Evolutionary conservation across 2,888 invertebrate genomes (phyloP), one percentile per base, ranked within the genome.

Genomic region (Dynastes maya): DNA sequence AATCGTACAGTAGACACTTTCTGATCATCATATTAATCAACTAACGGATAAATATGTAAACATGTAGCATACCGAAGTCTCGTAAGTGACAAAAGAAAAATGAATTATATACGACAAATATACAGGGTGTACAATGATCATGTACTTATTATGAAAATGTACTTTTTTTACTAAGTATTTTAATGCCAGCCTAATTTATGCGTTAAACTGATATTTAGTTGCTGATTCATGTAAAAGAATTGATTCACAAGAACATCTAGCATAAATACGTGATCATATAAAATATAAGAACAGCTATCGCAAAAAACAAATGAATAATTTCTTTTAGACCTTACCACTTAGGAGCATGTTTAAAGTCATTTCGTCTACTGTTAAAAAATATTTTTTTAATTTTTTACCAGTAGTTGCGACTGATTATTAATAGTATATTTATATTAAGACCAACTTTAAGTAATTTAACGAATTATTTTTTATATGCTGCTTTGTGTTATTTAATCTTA

Each of bases 391-490:
- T 70, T 71, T 67, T 58, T 71, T 71, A 37, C 37, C 71, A 55
- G 61, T 27, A 61, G 72, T 74, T 45, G 45, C 45, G 61, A 74
- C 72, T 61, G 72, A 61, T 74, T 74, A 61, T 74, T 27, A 51
- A 22, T 68, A 27, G 22, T 51, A 68, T 68, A 68, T 74, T 49
- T 61, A 61, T 45, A 13, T 74, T 45, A 74, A 74, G 72, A 49
- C 72, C 72, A 74, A 72, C 13, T 72, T 58, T 58, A 45, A 29
- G 58, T 74, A 45, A 63, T 74, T 74, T 74, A 74, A 74, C 72
- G 61, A 74, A 74, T 74, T 74, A 74, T 74, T 74, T 61, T 74
- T 72, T 74, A 58, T 74, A 63, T 74, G 40, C 40, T 74, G 72
- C 61, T 74, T 74, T 61, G 71, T 55, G 72, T 74, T 74, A 74